Percentiles rank a stretch among this genome's conserved stretches.
These are phyloP conservation scores for Drosophila parabipectinata DNA, from an alignment of 1,140 invertebrate species.

Conservation along the genomic window DNA sequence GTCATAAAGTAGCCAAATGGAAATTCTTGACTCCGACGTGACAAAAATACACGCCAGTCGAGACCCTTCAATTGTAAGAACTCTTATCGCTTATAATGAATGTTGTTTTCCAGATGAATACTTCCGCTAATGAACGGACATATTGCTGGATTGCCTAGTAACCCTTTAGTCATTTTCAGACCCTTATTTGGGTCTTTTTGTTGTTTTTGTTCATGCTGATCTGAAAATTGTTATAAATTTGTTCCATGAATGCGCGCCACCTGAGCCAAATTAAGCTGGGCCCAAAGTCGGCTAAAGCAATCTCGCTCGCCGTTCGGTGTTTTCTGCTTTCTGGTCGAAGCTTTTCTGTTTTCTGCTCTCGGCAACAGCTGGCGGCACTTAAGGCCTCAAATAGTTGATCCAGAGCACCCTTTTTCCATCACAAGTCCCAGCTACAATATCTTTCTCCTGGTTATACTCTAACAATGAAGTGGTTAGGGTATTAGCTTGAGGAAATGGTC, in stretches of 20 bases:
- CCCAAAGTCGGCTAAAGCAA: conserved; percentile 59
- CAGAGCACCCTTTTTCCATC: conserved; percentile 33
- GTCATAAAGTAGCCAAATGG: conserved; percentile 60
- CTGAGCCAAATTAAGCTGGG: conserved; percentile 80
- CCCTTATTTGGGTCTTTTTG: conserved; percentile 13
- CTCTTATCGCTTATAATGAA: conserved; percentile 26
- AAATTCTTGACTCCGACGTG: conserved; percentile 59
- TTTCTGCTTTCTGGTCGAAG: conserved; percentile 4
- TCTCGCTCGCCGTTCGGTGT: conserved; percentile 47
- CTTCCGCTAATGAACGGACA: conserved; percentile 41
- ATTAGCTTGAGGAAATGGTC: not conserved
- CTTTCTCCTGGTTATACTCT: conserved; percentile 30
- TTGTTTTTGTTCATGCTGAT: conserved; percentile 53
- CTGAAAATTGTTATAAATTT: conserved; percentile 79
- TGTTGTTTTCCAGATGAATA: conserved; percentile 53
- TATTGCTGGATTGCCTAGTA: conserved; percentile 39
- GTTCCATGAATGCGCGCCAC: conserved; percentile 70
- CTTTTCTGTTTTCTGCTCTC: conserved; percentile 24
- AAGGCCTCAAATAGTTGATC: conserved; percentile 63
- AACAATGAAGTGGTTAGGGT: not conserved
- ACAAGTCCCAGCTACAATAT: conserved; percentile 14
- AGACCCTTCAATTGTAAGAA: conserved; percentile 12
- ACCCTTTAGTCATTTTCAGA: conserved; percentile 43
- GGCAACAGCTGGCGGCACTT: conserved; percentile 78
- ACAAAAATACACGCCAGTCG: conserved; percentile 56